Evolutionary conservation across 2,888 invertebrate genomes (phyloP).

Genomic region (Julus scandinavius): DNA sequence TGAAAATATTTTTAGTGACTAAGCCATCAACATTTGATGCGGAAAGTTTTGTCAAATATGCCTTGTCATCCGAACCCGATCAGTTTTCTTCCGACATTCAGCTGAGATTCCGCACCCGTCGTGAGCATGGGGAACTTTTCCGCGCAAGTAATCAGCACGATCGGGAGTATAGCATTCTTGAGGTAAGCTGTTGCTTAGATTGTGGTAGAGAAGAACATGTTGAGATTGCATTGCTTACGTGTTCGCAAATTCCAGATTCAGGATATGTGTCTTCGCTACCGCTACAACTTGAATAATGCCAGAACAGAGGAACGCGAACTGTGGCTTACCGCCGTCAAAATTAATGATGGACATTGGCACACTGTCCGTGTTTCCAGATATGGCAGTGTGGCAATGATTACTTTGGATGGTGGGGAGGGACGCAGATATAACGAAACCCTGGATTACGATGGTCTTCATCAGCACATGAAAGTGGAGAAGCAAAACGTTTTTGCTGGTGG

Average conservation of each 20-base stretch:
- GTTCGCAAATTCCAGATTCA: conserved; percentile 75
- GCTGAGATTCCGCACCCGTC: conserved; percentile 90
- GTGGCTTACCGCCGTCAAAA: conserved; percentile 87
- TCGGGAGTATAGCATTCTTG: conserved; percentile 90
- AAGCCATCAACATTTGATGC: conserved; percentile 92
- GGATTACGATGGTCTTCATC: conserved; percentile 83
- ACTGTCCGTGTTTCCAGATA: conserved; percentile 90
- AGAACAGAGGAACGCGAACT: conserved; percentile 90
- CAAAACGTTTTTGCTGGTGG: conserved; percentile 96
- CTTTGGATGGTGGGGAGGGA: conserved; percentile 95
- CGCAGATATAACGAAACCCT: conserved; percentile 92
- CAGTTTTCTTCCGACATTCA: conserved; percentile 93
- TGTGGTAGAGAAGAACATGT: neutral
- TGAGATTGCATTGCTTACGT: neutral
- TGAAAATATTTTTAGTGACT: conserved; percentile 69
- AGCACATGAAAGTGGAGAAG: conserved; percentile 90
- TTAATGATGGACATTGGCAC: conserved; percentile 98
- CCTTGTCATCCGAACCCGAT: conserved; percentile 92
- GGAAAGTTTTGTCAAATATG: conserved; percentile 97
- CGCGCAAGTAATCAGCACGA: conserved; percentile 94
- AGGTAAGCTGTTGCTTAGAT: conserved; percentile 67
- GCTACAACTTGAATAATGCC: conserved; percentile 91
- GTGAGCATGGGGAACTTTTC: conserved; percentile 92
- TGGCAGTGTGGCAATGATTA: conserved; percentile 91
- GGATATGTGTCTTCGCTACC: conserved; percentile 87